Conservation (phyloP, 2,888 invertebrate genomes). For the Aleiodes alternator region DNA sequence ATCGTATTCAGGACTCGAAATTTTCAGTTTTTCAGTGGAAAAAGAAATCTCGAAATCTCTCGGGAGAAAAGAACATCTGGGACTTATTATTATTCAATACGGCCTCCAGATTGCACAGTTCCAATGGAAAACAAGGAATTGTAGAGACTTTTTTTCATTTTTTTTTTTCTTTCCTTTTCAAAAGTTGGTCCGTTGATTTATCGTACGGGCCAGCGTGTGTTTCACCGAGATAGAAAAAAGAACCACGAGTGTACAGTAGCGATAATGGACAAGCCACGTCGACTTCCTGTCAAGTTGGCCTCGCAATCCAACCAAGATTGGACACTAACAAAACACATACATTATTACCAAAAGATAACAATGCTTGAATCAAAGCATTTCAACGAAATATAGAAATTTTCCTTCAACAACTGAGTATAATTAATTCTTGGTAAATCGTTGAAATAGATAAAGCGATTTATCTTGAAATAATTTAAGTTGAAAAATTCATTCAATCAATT, state of each 20-base stretch:
- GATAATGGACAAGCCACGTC: constrained; percentile 63
- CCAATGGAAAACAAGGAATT: constrained; percentile 5
- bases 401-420: not conserved
- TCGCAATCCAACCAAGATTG: constrained; percentile 55
- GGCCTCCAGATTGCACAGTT: not conserved
- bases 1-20: too few relatives aligned
- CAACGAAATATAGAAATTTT: constrained; percentile 13
- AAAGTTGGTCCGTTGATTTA: constrained; percentile 35
- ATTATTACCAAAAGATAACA: constrained; percentile 31
- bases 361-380: constrained; percentile 17
- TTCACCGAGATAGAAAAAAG: constrained; percentile 60
- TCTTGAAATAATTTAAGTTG: not conserved
- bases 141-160: not conserved
- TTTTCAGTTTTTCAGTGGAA: too few relatives aligned
- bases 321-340: constrained; percentile 31
- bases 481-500: too few relatives aligned
- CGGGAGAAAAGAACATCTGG: too few relatives aligned
- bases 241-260: constrained; percentile 62
- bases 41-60: too few relatives aligned
- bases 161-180: not conserved
- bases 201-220: constrained; percentile 56
- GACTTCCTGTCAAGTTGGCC: constrained; percentile 64
- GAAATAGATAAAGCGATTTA: not conserved
- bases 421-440: not conserved
- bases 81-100: too few relatives aligned